These are phyloP conservation scores for Neoascia interrupta DNA, from an alignment of 2,888 invertebrate species.

Conservation along the genomic window DNA sequence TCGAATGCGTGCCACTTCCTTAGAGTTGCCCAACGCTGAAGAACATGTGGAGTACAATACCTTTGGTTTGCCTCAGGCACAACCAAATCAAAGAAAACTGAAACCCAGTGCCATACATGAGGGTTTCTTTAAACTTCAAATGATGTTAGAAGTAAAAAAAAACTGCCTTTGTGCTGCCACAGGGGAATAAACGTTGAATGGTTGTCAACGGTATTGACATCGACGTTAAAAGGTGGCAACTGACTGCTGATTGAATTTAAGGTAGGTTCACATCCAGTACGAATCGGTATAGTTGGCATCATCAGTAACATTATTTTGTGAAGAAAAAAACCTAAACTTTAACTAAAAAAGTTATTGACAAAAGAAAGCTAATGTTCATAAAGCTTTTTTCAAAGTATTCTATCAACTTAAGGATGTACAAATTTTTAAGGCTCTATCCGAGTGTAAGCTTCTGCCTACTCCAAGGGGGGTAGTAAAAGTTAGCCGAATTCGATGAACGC, in stretches of 20 bases:
- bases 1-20: slow-evolving; percentile 36
- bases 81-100: slow-evolving; percentile 46
- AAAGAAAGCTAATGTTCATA: no score
- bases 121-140: slow-evolving; percentile 32
- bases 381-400: no score
- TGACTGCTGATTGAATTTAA: slow-evolving; percentile 47
- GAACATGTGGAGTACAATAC: slow-evolving; percentile 24
- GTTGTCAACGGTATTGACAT: slow-evolving; percentile 39
- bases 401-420: no score
- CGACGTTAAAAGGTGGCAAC: slow-evolving; percentile 45
- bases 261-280: slow-evolving; percentile 3
- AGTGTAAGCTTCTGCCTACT: no score
- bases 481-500: no score
- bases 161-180: slow-evolving; percentile 45
- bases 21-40: slow-evolving; percentile 25
- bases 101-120: slow-evolving; percentile 8
- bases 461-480: no score
- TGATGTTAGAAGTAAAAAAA: slow-evolving; percentile 8
- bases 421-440: no score
- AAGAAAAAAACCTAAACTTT: no score
- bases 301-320: no score
- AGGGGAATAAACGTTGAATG: slow-evolving; percentile 46
- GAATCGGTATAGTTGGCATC: no score
- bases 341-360: no score
- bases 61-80: slow-evolving; percentile 29